These are phyloP conservation scores for Acromyrmex echinatior DNA, from an alignment of 1,140 invertebrate genomes.

Conservation along the genomic window DNA sequence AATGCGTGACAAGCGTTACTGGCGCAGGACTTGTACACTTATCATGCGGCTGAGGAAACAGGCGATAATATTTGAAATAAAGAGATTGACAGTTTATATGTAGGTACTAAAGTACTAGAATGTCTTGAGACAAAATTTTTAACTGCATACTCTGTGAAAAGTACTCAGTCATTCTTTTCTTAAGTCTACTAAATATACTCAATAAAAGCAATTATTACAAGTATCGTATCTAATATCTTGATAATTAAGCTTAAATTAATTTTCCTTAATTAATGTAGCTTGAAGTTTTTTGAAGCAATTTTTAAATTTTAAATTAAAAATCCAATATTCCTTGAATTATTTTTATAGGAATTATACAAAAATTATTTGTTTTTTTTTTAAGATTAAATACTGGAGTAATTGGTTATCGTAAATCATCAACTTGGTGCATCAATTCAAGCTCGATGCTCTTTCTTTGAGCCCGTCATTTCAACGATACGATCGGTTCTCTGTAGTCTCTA, in stretches of 20 bases:
- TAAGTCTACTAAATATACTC: not conserved
- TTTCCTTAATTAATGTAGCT: not conserved
- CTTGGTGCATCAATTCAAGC: constrained; percentile 26
- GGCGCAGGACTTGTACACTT: constrained; percentile 15
- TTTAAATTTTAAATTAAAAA: not conserved
- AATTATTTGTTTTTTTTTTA: not conserved
- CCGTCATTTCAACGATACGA: constrained; percentile 21
- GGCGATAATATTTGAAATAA: not conserved
- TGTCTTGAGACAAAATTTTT: not conserved
- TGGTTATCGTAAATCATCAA: constrained; percentile 21
- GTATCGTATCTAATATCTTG: not conserved
- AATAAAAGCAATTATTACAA: not conserved
- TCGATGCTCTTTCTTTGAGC: constrained; percentile 26
- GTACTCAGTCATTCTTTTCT: not conserved
- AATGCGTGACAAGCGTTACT: constrained; percentile 44
- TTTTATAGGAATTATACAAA: not conserved
- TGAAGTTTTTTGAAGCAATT: not conserved
- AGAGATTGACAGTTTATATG: constrained; percentile 15
- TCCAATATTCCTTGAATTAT: not conserved
- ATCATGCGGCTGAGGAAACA: constrained; percentile 33
- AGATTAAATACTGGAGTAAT: not conserved
- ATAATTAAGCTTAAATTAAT: not conserved
- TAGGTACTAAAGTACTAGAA: not conserved
- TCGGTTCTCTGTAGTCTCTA: constrained; percentile 32
- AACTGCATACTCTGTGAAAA: not conserved